phyloP scores from a whole-genome alignment of 1,140 invertebrate genomes.

The Drosophila chauvacae region DNA sequence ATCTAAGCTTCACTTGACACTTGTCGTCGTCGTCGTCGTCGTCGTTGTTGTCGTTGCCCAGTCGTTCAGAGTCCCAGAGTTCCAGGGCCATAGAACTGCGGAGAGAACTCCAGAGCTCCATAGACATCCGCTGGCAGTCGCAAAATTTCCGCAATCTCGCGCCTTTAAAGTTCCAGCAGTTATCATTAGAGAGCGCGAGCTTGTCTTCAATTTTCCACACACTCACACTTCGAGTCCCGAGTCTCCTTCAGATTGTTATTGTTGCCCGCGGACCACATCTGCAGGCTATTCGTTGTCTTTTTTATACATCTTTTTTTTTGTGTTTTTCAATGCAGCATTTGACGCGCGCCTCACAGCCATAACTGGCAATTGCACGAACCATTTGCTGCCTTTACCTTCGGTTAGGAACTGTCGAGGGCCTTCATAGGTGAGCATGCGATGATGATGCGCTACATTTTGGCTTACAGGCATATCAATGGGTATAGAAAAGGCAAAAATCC shows the following conservation, averaged over 20 bases:
- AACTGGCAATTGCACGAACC: conserved; percentile 76
- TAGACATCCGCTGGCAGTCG: conserved; percentile 35
- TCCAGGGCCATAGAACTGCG: neutral
- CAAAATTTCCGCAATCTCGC: conserved; percentile 77
- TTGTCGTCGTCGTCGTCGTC: conserved; percentile 56
- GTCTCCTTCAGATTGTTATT: conserved; percentile 43
- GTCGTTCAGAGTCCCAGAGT: conserved; percentile 9
- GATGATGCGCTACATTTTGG: conserved; percentile 32
- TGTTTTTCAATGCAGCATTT: conserved; percentile 38
- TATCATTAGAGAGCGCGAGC: conserved; percentile 72
- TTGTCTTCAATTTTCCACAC: conserved; percentile 78
- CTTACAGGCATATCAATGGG: conserved; percentile 17
- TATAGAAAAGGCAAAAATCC: neutral
- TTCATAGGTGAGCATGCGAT: conserved; percentile 32
- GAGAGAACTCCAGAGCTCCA: conserved; percentile 2
- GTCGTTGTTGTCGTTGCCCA: conserved; percentile 23
- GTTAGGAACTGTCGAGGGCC: conserved; percentile 34
- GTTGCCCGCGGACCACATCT: conserved; percentile 40
- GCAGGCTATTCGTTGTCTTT: conserved; percentile 52
- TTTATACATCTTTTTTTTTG: conserved; percentile 7
- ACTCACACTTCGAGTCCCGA: conserved; percentile 15
- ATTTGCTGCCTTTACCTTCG: conserved; percentile 42
- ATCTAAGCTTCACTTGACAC: conserved; percentile 81
- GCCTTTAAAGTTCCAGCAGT: conserved; percentile 78
- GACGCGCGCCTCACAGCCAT: conserved; percentile 58